A percentile compares a stretch with the other conserved stretches of the same genome.
These are phyloP conservation scores for Sceloporus undulatus DNA, from an alignment of 2,113 vertebrate genomes.

Conservation along the genomic window DNA sequence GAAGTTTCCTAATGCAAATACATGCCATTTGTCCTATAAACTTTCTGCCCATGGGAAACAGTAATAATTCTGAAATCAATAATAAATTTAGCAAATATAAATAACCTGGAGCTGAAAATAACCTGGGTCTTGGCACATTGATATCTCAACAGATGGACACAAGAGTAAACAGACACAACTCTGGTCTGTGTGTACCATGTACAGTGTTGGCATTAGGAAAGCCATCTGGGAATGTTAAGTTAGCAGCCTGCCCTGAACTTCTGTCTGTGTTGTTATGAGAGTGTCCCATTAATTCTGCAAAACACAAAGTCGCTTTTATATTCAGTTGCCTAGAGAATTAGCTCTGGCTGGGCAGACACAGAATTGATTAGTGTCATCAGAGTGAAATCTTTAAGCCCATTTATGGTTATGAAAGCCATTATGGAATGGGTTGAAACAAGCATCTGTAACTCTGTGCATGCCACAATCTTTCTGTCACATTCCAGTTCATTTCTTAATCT, in stretches of 20 bases:
- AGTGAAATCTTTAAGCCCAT: slow-evolving; percentile 31
- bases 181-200: not conserved
- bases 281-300: not conserved
- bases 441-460: rapidly evolving
- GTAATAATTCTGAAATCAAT: not conserved
- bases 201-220: not conserved
- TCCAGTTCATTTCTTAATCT: not conserved
- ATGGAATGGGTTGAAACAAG: not conserved
- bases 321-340: slow-evolving; percentile 27
- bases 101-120: slow-evolving; percentile 21
- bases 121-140: slow-evolving; percentile 54
- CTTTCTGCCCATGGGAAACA: not conserved
- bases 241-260: slow-evolving; percentile 26
- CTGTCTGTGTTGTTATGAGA: slow-evolving; percentile 30
- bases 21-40: not conserved
- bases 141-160: slow-evolving; percentile 68
- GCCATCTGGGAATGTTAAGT: slow-evolving; percentile 45
- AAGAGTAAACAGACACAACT: slow-evolving; percentile 49
- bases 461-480: rapidly evolving
- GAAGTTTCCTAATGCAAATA: not conserved
- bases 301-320: slow-evolving; percentile 15
- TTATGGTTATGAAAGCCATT: slow-evolving; percentile 49
- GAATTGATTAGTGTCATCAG: slow-evolving; percentile 17
- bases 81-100: too few relatives aligned
- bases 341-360: slow-evolving; percentile 36